Percentiles rank a stretch among this genome's conserved stretches.
Conservation (phyloP, 2,113 vertebrate genomes). For the Platysternon megacephalum region DNA sequence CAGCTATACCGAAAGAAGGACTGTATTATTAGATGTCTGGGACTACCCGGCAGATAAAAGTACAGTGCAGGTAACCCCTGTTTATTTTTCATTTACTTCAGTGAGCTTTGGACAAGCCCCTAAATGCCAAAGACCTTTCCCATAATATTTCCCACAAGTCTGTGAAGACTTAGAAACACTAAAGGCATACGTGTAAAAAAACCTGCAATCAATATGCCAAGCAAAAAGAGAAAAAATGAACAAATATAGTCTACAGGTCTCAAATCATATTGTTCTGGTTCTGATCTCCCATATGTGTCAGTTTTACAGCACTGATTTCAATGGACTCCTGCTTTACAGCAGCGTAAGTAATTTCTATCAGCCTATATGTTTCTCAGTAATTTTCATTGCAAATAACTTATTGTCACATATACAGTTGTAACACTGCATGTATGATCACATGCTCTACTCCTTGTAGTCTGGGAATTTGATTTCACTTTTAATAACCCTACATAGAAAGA, state of each 20-base stretch:
- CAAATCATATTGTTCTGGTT: neutral
- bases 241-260: neutral
- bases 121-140: constrained; percentile 1
- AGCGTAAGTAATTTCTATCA: neutral
- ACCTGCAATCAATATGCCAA: neutral
- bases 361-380: neutral
- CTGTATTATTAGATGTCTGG: too few relatives aligned
- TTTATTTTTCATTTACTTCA: neutral
- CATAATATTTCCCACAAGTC: neutral
- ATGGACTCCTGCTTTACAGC: neutral
- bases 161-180: neutral
- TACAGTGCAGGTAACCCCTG: too few relatives aligned
- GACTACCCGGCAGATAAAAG: too few relatives aligned
- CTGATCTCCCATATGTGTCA: neutral
- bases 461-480: neutral
- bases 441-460: neutral
- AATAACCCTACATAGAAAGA: neutral
- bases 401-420: neutral
- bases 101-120: neutral
- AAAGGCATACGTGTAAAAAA: neutral
- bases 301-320: neutral
- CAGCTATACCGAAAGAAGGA: too few relatives aligned
- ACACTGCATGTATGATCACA: neutral
- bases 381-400: neutral
- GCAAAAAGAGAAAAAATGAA: neutral